Base-by-base conservation (phyloP, 2,888 invertebrate genomes). In the Bombylius major region DNA sequence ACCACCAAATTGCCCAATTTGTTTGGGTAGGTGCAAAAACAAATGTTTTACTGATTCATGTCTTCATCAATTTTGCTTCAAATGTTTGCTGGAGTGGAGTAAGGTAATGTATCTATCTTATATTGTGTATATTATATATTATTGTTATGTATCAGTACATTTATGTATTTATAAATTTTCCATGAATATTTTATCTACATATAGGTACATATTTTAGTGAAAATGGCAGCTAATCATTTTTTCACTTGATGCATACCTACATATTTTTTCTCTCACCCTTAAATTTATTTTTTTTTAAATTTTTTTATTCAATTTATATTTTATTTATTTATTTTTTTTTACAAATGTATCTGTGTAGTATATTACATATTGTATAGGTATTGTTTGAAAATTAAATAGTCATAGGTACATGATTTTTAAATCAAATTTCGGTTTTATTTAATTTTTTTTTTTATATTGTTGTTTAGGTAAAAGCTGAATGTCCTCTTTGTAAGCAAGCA, bases 41-140 rank as follows among this genome's bases (percentile, higher is more conserved):
- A 92, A 89, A 69, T 93, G 91, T 36, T 92, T 90, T 70, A 91
- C 94, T 0, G 89, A 96, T 70, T 88, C 87, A 52, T 97, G 96
- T 70, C 81, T 89, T 70, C 96, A 97, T 73, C 87, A 89, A 70
- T 97, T 96, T 72, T 97, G 96, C 71, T 96, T 94, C 70, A 86
- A 84, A 62, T 97, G 96, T 69, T 78, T 97, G 39, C 75, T 91
- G 59, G 89, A 92, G 68, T 97, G 96, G 96, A 93, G 94, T 56
- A 93, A 90, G 79, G 86, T 86, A 70, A 65, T 66, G 64, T 49
- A 4, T 14, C 13, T 42, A 23, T 23, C 1, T 23, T 23, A 23
- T 13, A 13, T 13, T 39, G 11, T 7, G 12, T 5, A 13, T 23
- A 23, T 23, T 23, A 23, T 23, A 23, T 23, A 23, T 23, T 50